Evolutionary conservation across 1,140 invertebrate genomes (phyloP), one percentile per base, ranked within the genome.

Genomic region (Ephestia elutella): DNA sequence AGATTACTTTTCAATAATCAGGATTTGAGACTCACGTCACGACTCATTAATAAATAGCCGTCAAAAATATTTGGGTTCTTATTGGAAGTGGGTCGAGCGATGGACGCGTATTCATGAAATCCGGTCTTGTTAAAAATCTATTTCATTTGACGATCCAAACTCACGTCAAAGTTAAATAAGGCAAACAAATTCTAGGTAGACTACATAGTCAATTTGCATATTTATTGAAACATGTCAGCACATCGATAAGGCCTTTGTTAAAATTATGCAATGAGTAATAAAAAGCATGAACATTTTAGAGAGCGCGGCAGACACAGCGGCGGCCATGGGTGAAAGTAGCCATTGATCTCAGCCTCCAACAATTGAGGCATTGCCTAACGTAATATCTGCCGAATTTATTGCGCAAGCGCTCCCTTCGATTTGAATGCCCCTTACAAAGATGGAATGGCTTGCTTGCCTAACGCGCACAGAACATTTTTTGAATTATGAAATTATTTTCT

Each of bases 291-390:
- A 25, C 20, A 50, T 53, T 49, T n/a, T 32, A 54, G 15, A 56
- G 55, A 56, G 38, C 57, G 57, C 15, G 25, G 56, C 17, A 17
- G 49, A 57, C 44, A 28, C 10, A 13, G 30, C 49, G 44, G 35
- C 49, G 54, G 56, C 56, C 32, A 54, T 58, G 50, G 60, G 56
- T 57, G 56, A 62, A 62, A 57, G 56, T 38, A 28, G 18, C 56
- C 56, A 57, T 62, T 62, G 56, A 55, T 54, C 20, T 38, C 35
- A 51, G 54, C 28, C 28, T 15, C 56, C 51, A 48, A 62, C 60
- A 62, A 62, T 60, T 62, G 60, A 58, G 49, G n/a, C 20, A 38
- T 62, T 57, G 56, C 60, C 28, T 62, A 57, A 62, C 57, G 38
- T 15, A 44, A 56, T 54, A 62, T 62, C 56, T 51, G 49, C 48